Conservation (phyloP, 2,888 invertebrate genomes). For the Morpho helenor region DNA sequence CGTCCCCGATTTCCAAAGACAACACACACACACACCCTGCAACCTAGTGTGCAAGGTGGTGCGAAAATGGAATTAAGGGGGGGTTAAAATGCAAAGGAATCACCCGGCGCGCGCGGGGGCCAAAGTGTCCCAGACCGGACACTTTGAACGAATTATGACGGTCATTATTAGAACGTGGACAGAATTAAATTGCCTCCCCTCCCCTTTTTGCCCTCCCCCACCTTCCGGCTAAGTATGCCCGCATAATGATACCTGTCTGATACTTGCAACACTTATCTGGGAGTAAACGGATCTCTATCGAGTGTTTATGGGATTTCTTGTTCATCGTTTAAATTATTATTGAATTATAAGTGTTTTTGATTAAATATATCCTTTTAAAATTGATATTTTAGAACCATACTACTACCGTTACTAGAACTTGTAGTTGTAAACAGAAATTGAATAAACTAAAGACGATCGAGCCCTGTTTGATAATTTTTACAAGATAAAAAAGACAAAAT, state of each 20-base stretch:
- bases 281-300: conserved; percentile 19
- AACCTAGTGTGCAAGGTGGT: conserved; percentile 71
- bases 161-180: conserved; percentile 82
- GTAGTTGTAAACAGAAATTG: too few species aligned
- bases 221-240: conserved; percentile 73
- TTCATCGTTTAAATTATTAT: background rate
- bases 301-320: background rate
- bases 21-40: conserved; percentile 31
- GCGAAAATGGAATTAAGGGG: conserved; percentile 76
- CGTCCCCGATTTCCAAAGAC: conserved; percentile 18
- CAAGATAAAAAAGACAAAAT: too few species aligned
- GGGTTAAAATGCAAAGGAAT: conserved; percentile 74
- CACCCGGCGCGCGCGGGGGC: conserved; percentile 55
- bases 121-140: conserved; percentile 78
- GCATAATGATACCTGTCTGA: conserved; percentile 77
- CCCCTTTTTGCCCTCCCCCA: conserved; percentile 34
- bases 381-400: too few species aligned
- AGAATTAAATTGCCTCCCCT: conserved; percentile 81
- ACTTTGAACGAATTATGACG: conserved; percentile 82
- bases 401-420: too few species aligned
- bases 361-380: too few species aligned
- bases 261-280: conserved; percentile 65
- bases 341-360: too few species aligned
- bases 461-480: too few species aligned
- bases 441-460: too few species aligned